Base-by-base conservation (phyloP, 2,797 vertebrate species). In the Cuniculus paca region DNA sequence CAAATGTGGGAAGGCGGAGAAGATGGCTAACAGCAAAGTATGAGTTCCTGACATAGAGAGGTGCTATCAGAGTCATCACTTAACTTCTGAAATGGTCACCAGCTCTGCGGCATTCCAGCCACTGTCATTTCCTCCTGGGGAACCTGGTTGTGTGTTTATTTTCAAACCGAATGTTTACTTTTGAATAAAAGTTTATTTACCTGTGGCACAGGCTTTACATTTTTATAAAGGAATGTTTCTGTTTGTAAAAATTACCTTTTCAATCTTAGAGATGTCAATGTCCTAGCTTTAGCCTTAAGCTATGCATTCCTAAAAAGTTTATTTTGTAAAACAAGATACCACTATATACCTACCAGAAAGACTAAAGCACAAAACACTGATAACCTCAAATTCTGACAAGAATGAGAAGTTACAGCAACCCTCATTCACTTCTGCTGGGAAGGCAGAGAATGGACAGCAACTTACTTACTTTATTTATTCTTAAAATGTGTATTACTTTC, bases 131-230 rank as follows among this genome's bases (percentile, higher is more conserved):
- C 19, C 60, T 52, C 34, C 54, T 28, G 56, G 72, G 45, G 16
- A 81, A 82, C 22, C 42, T 48, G 61, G 14, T n/a, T 88, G 48
- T 36, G 24, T 34, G 65, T 82, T 96, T 94, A 31, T 79, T 96
- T 92, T 97, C 79, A 94, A 96, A 72, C 52, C 4, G 5, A 92
- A 90, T 36, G 34, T 75, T 88, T 79, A 91, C 65, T 90, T 96
- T 87, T 86, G 16, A 95, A 87, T 36, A 86, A 88, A 80, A 19
- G 20, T 82, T 80, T n/a, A 92, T 45, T 74, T 94, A 81, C 50
- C 52, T 88, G 82, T 50, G 63, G 50, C 61, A 12, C 81, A 85
- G 6, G 26, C 39, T 88, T 88, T 95, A 31, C 45, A 63, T 77
- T 96, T 72, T 91, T 90, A 95, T 80, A 39, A 84, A 94, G 52